Percentiles rank a stretch among this genome's conserved stretches.
These are phyloP conservation scores for Lithobates sylvaticus DNA, from an alignment of 2,797 vertebrate species.

Conservation along the genomic window DNA sequence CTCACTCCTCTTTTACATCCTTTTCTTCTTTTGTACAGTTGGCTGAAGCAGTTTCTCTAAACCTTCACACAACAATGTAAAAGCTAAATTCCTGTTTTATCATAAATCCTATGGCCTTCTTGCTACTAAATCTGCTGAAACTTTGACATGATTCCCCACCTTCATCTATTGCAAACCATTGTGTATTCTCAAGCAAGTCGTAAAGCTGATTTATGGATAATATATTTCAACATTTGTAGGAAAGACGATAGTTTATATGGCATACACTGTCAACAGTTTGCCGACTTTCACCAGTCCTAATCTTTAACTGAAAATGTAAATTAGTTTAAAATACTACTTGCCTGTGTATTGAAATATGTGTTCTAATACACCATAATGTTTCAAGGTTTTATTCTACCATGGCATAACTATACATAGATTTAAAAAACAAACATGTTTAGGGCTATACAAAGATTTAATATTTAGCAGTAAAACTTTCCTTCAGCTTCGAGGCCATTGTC, in stretches of 20 bases:
- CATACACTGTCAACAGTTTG: not conserved
- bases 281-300: not conserved
- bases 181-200: not conserved
- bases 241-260: not conserved
- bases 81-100: not conserved
- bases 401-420: not conserved
- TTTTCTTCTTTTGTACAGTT: not conserved
- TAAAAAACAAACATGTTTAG: too few species aligned
- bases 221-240: not conserved
- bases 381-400: not conserved
- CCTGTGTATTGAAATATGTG: too few species aligned
- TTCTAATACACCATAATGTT: not conserved
- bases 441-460: too few species aligned
- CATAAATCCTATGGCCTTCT: not conserved
- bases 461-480: too few species aligned
- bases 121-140: not conserved
- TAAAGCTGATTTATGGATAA: not conserved
- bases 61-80: not conserved
- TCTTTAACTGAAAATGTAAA: not conserved
- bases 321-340: not conserved
- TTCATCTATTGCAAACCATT: not conserved
- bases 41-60: not conserved
- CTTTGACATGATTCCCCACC: slow-evolving; percentile 9
- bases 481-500: too few species aligned
- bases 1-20: not conserved